A percentile compares a stretch with the other conserved stretches of the same genome.
phyloP scores from a whole-genome alignment of 2,113 vertebrate species.

The Alethe castanea region DNA sequence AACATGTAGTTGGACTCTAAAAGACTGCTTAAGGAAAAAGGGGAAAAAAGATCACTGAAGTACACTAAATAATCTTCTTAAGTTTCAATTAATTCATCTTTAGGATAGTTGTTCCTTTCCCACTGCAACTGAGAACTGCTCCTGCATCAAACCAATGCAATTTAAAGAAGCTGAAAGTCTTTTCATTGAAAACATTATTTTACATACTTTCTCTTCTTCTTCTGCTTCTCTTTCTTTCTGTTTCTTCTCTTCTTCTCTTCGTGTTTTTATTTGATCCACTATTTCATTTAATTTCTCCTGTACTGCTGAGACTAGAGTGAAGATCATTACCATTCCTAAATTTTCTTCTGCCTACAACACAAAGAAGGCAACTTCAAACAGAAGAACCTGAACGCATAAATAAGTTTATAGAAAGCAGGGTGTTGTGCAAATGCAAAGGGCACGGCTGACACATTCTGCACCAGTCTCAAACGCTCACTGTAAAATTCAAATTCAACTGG shows the following conservation, averaged over 20 bases:
- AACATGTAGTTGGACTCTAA: background rate
- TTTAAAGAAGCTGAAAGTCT: background rate
- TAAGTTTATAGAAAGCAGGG: background rate
- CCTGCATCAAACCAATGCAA: background rate
- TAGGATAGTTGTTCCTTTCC: background rate
- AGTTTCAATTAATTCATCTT: background rate
- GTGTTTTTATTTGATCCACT: conserved; percentile 90
- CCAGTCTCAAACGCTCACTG: background rate
- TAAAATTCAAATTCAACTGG: background rate
- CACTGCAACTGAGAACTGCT: background rate
- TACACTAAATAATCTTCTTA: background rate
- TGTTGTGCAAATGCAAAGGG: background rate
- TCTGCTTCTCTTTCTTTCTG: conserved; percentile 89
- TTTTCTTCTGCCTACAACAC: conserved; percentile 88
- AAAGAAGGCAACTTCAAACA: background rate
- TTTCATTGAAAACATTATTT: background rate
- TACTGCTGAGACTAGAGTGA: conserved; percentile 93
- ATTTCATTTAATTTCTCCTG: conserved; percentile 97
- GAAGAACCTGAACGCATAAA: background rate
- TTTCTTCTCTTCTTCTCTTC: conserved; percentile 88
- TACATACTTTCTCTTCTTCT: conserved; percentile 92
- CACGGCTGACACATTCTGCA: background rate
- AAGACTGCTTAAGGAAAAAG: background rate
- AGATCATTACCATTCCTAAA: conserved; percentile 98
- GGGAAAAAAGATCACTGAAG: background rate